A percentile compares a stretch with the other conserved stretches of the same genome.
Conservation (phyloP, 1,140 invertebrate genomes). For the Saccostrea echinata region DNA sequence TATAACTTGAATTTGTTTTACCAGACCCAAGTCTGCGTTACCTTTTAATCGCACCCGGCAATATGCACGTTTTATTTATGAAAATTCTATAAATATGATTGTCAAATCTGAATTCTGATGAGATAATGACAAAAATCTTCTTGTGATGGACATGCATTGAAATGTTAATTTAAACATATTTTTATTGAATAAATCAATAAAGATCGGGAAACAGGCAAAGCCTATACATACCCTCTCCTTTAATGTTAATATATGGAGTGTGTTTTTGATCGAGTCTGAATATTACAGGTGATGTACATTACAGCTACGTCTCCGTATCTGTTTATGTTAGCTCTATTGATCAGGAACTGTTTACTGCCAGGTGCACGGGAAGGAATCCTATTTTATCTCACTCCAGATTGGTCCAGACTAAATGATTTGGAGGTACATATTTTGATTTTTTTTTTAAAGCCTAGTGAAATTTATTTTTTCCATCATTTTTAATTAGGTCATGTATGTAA, state of each 20-base stretch:
- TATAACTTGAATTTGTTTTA: too few species aligned
- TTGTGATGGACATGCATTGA: too few species aligned
- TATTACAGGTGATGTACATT: constrained; percentile 67
- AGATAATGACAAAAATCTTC: too few species aligned
- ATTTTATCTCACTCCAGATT: constrained; percentile 92
- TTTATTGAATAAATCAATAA: too few species aligned
- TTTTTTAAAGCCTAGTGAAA: background rate
- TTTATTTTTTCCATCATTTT: background rate
- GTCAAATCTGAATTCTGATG: too few species aligned
- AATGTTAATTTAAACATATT: too few species aligned
- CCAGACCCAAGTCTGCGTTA: too few species aligned
- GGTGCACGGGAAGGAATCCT: constrained; percentile 79
- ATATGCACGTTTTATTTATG: too few species aligned
- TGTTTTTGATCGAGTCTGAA: background rate
- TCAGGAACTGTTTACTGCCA: constrained; percentile 77
- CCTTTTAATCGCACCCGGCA: too few species aligned
- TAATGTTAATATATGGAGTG: background rate
- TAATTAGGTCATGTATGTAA: constrained; percentile 76
- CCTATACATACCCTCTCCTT: too few species aligned
- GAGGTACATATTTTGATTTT: constrained; percentile 60
- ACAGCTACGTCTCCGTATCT: constrained; percentile 81
- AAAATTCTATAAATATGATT: too few species aligned
- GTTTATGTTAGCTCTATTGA: constrained; percentile 78
- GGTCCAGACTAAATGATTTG: constrained; percentile 78
- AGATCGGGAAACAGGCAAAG: too few species aligned